Base-by-base conservation (phyloP, 2,888 invertebrate genomes). In the Drosophila rellima region DNA sequence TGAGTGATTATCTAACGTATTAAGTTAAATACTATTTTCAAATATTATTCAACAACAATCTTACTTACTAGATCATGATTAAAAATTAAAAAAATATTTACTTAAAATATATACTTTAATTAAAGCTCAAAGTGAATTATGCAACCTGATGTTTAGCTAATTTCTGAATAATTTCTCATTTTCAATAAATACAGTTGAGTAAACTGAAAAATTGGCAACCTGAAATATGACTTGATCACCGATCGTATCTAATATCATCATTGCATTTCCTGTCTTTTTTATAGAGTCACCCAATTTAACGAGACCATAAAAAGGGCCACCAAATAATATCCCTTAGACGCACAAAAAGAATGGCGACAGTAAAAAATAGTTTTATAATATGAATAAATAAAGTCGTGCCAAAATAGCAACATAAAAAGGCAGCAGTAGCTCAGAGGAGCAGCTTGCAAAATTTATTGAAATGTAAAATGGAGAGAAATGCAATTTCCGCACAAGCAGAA, bases 381-480 rank as follows among this genome's bases (percentile, higher is more conserved):
- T 54, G n/a, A 37, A 87, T 79, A 79, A 79, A 85, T 79, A 77
- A 70, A 82, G 76, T 66, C 70, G 70, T 48, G 44, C 56, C 55
- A 59, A 72, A 74, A 74, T 64, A 67, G 47, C 62, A 70, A 61
- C 68, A 72, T 68, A 66, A 78, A 87, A 73, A 57, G 18, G 15
- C 47, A 31, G 26, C 18, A 33, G 33, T 13, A 13, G 33, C 5
- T 13, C 44, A 45, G 57, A 45, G 57, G 37, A 59, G 78, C 76
- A 76, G 70, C 56, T 48, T 56, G 57, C 48, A 31, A 70, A 87
- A 84, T 86, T 80, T 88, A 84, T 88, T 89, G 88, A 85, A 87
- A 77, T 88, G 74, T 73, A 70, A 85, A 86, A 76, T 89, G 72
- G 79, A 79, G 80, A 74, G 78, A 89, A 87, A 87, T 88, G 88